Conservation (phyloP, 53 echinoderm and acorn worm genomes). For the Zoroaster sp. region DNA sequence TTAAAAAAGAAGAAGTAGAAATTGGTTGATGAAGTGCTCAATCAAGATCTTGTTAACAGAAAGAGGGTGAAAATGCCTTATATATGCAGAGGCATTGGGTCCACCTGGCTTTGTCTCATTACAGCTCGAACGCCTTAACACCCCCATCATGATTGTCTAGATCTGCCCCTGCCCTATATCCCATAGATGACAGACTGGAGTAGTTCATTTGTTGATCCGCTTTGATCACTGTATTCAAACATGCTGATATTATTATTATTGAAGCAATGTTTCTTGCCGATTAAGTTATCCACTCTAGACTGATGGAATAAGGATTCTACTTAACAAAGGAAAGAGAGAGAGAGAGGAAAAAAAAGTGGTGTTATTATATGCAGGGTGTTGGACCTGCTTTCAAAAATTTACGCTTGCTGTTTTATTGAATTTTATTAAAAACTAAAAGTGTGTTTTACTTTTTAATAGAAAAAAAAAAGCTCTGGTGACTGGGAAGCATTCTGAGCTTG, state of each 20-base stretch:
- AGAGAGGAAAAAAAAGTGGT: neutral
- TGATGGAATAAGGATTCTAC: conserved; percentile 8
- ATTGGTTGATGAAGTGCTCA: no score
- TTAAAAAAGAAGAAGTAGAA: no score
- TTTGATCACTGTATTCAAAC: neutral
- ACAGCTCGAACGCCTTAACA: no score
- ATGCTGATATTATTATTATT: neutral
- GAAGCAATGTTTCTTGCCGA: neutral
- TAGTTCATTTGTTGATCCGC: neutral
- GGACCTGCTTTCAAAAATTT: conserved; percentile 22
- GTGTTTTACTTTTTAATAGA: conserved; percentile 38
- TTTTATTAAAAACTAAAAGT: conserved; percentile 5
- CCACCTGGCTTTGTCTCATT: no score
- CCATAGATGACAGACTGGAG: no score
- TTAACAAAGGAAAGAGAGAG: neutral
- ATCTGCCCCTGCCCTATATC: no score
- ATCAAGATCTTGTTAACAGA: no score
- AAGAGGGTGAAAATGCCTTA: no score
- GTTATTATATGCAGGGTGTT: conserved; percentile 10
- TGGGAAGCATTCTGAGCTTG: conserved; percentile 20
- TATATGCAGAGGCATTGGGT: no score
- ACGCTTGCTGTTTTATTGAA: conserved; percentile 58
- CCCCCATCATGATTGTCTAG: no score
- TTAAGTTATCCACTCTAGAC: neutral
- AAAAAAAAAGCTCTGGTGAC: conserved; percentile 8